Percentiles rank a stretch among this genome's conserved stretches.
phyloP scores from a whole-genome alignment of 2,888 invertebrate species.

The Ornithoptera priamus region DNA sequence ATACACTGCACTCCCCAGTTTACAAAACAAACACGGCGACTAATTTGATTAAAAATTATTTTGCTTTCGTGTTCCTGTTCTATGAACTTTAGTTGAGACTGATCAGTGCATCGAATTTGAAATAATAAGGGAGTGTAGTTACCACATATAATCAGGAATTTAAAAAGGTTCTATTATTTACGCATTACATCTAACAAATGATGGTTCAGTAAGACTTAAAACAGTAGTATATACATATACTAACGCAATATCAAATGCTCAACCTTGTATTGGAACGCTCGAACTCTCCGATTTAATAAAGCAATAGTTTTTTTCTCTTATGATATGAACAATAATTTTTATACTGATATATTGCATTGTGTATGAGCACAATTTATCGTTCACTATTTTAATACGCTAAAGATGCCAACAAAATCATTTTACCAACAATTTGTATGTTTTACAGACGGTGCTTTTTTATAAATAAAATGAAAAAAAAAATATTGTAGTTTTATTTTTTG shows the following conservation, averaged over 20 bases:
- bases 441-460: conserved; percentile 79
- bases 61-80: conserved; percentile 41
- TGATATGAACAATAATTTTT: conserved; percentile 59
- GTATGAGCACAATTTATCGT: conserved; percentile 50
- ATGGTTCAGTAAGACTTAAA: conserved; percentile 10
- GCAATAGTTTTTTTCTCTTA: conserved; percentile 35
- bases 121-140: conserved; percentile 59
- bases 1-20: conserved; percentile 53
- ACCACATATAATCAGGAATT: conserved; percentile 45
- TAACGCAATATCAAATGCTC: conserved; percentile 60
- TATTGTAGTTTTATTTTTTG: conserved; percentile 24
- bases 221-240: conserved; percentile 36
- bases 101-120: conserved; percentile 43
- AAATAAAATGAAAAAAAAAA: conserved; percentile 55
- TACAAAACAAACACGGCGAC: conserved; percentile 32
- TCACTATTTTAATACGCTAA: conserved; percentile 69
- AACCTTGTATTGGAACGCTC: conserved; percentile 51
- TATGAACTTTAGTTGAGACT: conserved; percentile 45
- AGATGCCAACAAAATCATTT: conserved; percentile 67
- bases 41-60: conserved; percentile 32
- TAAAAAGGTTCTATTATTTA: conserved; percentile 21
- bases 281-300: conserved; percentile 34
- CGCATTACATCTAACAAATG: conserved; percentile 18
- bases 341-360: conserved; percentile 58
- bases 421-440: conserved; percentile 75